Conservation (phyloP, 2,888 invertebrate species). For the Antheraea yamamai region DNA sequence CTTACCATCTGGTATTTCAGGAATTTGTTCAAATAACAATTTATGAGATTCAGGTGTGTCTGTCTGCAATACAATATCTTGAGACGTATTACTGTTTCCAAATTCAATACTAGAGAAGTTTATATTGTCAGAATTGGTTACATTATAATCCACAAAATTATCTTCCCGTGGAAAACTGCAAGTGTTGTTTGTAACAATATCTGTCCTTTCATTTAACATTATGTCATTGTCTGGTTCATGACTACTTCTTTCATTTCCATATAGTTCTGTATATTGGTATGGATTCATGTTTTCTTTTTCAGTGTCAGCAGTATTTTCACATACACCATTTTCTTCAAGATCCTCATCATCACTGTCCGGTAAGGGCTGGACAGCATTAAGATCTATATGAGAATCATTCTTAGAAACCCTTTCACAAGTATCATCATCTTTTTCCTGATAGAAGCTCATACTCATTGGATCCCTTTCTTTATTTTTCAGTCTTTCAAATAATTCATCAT, state of each 20-base stretch:
- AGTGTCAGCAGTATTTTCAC: slow-evolving; percentile 41
- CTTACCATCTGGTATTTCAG: slow-evolving; percentile 77
- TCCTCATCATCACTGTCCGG: slow-evolving; percentile 81
- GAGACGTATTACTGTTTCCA: slow-evolving; percentile 54
- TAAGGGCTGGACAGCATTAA: slow-evolving; percentile 82
- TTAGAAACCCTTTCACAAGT: slow-evolving; percentile 68
- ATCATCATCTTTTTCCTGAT: slow-evolving; percentile 83
- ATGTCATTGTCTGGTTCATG: slow-evolving; percentile 71
- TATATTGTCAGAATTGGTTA: slow-evolving; percentile 52
- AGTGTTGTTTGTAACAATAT: slow-evolving; percentile 45
- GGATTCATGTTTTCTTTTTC: slow-evolving; percentile 71
- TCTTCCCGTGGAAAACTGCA: slow-evolving; percentile 50
- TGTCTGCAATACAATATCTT: slow-evolving; percentile 62
- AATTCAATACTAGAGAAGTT: slow-evolving; percentile 61
- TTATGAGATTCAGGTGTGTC: slow-evolving; percentile 79
- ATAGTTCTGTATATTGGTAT: slow-evolving; percentile 49
- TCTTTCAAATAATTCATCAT: slow-evolving; percentile 76
- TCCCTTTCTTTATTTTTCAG: slow-evolving; percentile 82
- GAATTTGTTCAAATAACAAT: slow-evolving; percentile 75
- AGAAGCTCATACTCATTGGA: slow-evolving; percentile 86
- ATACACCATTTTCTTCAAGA: slow-evolving; percentile 56
- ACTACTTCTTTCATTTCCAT: slow-evolving; percentile 43
- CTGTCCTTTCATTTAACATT: slow-evolving; percentile 59
- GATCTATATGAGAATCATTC: slow-evolving; percentile 74
- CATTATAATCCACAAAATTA: slow-evolving; percentile 59